Percentiles rank a stretch among this genome's conserved stretches.
These are phyloP conservation scores for Phlogophora meticulosa DNA, from an alignment of 2,888 invertebrate species.

Conservation along the genomic window DNA sequence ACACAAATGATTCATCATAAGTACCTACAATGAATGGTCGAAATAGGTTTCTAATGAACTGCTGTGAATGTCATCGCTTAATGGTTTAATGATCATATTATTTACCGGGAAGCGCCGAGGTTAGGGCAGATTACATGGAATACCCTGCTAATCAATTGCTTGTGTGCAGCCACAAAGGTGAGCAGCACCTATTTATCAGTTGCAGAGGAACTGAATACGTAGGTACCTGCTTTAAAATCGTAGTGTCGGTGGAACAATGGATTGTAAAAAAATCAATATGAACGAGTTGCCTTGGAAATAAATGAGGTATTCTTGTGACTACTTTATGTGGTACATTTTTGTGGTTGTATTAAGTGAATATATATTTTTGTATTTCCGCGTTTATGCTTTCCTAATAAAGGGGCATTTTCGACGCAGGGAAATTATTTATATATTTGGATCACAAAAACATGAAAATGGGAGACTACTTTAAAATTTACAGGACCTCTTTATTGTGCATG, in stretches of 20 bases:
- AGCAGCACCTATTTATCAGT: neutral
- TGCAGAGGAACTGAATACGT: neutral
- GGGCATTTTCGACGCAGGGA: neutral
- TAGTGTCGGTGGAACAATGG: constrained; percentile 13
- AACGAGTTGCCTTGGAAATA: constrained; percentile 28
- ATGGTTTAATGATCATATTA: constrained; percentile 3
- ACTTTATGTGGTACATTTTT: constrained; percentile 11
- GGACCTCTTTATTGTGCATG: neutral
- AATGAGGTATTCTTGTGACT: constrained; percentile 21
- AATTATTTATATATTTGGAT: no score
- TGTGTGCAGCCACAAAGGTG: constrained; percentile 17
- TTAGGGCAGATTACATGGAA: constrained; percentile 26
- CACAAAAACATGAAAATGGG: no score
- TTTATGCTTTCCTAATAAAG: neutral
- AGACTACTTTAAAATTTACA: neutral
- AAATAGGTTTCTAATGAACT: constrained; percentile 41
- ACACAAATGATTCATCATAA: constrained; percentile 30
- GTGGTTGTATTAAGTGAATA: constrained; percentile 1
- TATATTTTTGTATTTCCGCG: neutral
- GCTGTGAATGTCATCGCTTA: constrained; percentile 10
- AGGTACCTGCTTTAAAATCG: neutral
- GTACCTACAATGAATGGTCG: constrained; percentile 19
- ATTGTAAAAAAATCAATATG: constrained; percentile 32
- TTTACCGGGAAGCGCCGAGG: constrained; percentile 29
- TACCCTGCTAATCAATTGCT: constrained; percentile 5